Conservation (phyloP, 2,113 vertebrate genomes). For the Tragelaphus scriptus region DNA sequence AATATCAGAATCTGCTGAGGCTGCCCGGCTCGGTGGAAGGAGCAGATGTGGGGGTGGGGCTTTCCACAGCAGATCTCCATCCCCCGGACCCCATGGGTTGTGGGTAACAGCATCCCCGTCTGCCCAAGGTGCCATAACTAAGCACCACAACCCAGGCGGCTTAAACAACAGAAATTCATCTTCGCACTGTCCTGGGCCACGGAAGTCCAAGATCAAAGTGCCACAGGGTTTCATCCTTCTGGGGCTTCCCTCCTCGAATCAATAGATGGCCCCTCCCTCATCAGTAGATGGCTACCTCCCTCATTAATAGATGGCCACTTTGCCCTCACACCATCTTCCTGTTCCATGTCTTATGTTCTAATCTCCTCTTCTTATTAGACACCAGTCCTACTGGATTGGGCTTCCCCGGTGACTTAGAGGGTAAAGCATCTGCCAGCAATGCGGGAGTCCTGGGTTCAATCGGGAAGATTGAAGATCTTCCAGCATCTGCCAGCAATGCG, state of each 20-base stretch:
- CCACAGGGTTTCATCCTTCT: background rate
- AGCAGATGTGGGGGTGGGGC: fast-evolving
- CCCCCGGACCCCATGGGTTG: fast-evolving
- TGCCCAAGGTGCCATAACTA: background rate
- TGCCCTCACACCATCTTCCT: background rate
- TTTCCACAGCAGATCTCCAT: fast-evolving
- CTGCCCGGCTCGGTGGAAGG: fast-evolving
- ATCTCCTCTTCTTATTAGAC: background rate
- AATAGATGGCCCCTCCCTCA: background rate
- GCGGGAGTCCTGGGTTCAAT: fast-evolving
- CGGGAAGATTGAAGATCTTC: too few relatives aligned
- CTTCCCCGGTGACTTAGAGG: background rate
- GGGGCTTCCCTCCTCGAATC: background rate
- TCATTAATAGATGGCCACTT: background rate
- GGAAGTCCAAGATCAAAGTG: background rate
- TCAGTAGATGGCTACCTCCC: too few relatives aligned
- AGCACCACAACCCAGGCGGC: background rate
- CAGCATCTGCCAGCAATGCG: fast-evolving
- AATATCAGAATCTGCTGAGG: background rate
- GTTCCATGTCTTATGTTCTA: background rate
- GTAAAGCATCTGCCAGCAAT: background rate
- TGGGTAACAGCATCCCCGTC: background rate
- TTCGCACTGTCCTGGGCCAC: background rate
- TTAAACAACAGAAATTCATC: background rate
- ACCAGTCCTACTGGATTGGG: background rate